Evolutionary conservation across 2,888 invertebrate genomes (phyloP).

Genomic region (Eupithecia abbreviata): DNA sequence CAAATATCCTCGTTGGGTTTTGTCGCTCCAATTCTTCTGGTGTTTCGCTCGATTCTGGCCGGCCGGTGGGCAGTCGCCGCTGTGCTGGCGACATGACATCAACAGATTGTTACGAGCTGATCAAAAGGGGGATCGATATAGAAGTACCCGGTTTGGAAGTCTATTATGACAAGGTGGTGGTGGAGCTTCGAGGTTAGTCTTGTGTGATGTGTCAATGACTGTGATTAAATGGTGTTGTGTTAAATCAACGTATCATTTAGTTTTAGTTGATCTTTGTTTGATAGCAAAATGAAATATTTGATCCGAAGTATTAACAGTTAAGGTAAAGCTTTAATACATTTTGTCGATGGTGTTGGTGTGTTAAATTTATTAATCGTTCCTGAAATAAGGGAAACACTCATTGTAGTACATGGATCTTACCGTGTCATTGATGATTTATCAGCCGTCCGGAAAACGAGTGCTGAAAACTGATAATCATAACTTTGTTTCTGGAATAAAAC

Average conservation of each 20-base stretch:
- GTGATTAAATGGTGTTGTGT: neutral
- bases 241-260: neutral
- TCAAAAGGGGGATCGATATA: conserved; percentile 77
- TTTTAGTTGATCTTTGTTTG: neutral
- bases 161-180: conserved; percentile 84
- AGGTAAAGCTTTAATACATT: neutral
- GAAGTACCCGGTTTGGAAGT: conserved; percentile 81
- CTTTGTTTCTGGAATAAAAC: neutral
- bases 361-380: neutral
- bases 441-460: neutral
- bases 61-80: conserved; percentile 59
- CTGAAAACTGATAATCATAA: neutral
- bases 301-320: neutral
- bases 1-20: conserved; percentile 81
- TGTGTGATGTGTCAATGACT: conserved; percentile 32
- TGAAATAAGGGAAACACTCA: neutral
- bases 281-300: neutral
- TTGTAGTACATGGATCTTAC: conserved; percentile 10
- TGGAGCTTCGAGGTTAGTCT: conserved; percentile 83
- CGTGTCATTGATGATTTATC: conserved; percentile 9
- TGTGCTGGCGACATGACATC: conserved; percentile 76
- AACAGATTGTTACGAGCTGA: conserved; percentile 80
- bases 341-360: neutral
- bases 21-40: conserved; percentile 81
- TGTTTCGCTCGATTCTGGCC: conserved; percentile 60